phyloP scores from a whole-genome alignment of 2,797 vertebrate species.

The Rhynchotus rufescens region DNA sequence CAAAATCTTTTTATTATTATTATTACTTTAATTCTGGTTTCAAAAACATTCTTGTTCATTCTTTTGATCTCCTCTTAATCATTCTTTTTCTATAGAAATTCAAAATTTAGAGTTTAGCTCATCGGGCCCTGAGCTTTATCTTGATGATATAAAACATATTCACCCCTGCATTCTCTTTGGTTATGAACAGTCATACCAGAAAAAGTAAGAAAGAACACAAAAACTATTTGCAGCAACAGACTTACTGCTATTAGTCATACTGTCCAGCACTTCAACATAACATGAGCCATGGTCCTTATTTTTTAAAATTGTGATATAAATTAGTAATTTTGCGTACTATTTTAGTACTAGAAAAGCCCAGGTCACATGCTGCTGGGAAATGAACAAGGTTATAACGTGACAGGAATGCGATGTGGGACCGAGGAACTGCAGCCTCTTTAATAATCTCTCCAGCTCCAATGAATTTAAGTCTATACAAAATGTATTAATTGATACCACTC shows the following conservation, averaged over 20 bases:
- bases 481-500: background rate
- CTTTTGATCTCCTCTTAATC: background rate
- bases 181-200: background rate
- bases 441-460: background rate
- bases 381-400: background rate
- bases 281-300: background rate
- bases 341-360: background rate
- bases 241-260: background rate
- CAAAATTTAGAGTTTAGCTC: background rate
- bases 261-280: background rate
- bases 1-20: constrained; percentile 5
- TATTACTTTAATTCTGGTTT: constrained; percentile 18
- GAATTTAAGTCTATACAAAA: background rate
- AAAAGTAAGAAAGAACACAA: background rate
- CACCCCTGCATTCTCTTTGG: background rate
- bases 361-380: background rate
- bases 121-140: background rate
- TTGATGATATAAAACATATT: background rate
- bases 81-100: background rate
- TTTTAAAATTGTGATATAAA: background rate
- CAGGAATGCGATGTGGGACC: background rate
- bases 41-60: constrained; percentile 47
- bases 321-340: background rate
- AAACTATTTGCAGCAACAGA: background rate
- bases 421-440: background rate